Conservation (phyloP, 2,888 invertebrate species). For the Cordilura impudica region DNA sequence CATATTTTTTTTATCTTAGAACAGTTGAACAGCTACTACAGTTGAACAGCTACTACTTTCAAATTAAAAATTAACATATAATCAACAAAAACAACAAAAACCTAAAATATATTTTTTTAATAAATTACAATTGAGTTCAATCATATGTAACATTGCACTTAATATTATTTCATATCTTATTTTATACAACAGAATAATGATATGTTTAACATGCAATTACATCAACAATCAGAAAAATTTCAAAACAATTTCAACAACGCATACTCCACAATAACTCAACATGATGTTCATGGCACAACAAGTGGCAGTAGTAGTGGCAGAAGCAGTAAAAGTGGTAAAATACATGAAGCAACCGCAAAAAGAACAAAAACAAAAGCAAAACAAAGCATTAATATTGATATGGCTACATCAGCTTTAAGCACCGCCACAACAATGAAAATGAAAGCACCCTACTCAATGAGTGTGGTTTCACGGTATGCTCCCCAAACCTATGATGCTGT, state of each 20-base stretch:
- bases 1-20: no score
- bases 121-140: not conserved
- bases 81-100: not conserved
- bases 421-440: not conserved
- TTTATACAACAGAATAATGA: constrained; percentile 73
- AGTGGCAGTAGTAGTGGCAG: constrained; percentile 5
- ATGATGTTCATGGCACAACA: not conserved
- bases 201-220: constrained; percentile 75
- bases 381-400: constrained; percentile 20
- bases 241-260: constrained; percentile 62
- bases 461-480: constrained; percentile 83
- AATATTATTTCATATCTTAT: constrained; percentile 5
- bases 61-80: no score
- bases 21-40: no score
- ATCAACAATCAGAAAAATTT: constrained; percentile 72
- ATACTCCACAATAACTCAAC: constrained; percentile 1
- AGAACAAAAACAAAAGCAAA: constrained; percentile 33
- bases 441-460: no score
- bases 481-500: constrained; percentile 93
- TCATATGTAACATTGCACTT: not conserved
- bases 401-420: constrained; percentile 21
- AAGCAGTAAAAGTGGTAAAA: constrained; percentile 22
- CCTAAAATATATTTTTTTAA: not conserved
- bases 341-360: constrained; percentile 49
- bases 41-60: no score